Conservation (phyloP, 1,140 invertebrate genomes). For the Caerostris extrusa region DNA sequence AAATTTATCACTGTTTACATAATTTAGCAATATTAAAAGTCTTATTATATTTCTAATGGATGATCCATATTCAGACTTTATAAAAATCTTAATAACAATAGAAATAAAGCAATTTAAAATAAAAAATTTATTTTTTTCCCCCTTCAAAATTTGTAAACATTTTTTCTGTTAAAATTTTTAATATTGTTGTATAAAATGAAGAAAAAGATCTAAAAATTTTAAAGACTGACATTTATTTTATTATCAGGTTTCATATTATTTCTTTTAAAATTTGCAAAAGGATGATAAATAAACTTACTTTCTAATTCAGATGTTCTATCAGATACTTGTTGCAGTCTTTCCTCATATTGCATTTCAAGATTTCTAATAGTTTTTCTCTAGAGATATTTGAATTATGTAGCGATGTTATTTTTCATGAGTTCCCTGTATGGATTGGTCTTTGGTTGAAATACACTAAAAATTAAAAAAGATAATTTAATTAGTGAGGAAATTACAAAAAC, state of each 20-base stretch:
- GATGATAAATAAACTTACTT: constrained; percentile 82
- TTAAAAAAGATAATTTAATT: neutral
- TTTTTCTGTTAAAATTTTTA: too few relatives aligned
- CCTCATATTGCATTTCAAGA: constrained; percentile 90
- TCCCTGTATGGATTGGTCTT: constrained; percentile 89
- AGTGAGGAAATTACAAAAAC: neutral
- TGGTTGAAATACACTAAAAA: constrained; percentile 79
- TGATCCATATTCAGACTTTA: too few relatives aligned
- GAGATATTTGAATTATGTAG: constrained; percentile 89
- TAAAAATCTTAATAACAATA: too few relatives aligned
- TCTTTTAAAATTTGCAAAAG: neutral
- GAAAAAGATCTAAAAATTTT: too few relatives aligned
- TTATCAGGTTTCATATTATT: neutral
- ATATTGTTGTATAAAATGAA: too few relatives aligned
- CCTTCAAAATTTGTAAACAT: too few relatives aligned
- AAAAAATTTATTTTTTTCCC: too few relatives aligned
- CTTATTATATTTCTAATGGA: too few relatives aligned
- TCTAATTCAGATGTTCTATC: constrained; percentile 89
- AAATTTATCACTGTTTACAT: too few relatives aligned
- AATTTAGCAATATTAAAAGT: too few relatives aligned
- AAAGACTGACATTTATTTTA: too few relatives aligned
- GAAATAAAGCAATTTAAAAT: too few relatives aligned
- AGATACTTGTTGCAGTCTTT: constrained; percentile 87
- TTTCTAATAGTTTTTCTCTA: constrained; percentile 91
- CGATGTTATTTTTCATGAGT: constrained; percentile 87